Evolutionary conservation across 2,797 vertebrate genomes (phyloP).

Genomic region (Falco berigora): DNA sequence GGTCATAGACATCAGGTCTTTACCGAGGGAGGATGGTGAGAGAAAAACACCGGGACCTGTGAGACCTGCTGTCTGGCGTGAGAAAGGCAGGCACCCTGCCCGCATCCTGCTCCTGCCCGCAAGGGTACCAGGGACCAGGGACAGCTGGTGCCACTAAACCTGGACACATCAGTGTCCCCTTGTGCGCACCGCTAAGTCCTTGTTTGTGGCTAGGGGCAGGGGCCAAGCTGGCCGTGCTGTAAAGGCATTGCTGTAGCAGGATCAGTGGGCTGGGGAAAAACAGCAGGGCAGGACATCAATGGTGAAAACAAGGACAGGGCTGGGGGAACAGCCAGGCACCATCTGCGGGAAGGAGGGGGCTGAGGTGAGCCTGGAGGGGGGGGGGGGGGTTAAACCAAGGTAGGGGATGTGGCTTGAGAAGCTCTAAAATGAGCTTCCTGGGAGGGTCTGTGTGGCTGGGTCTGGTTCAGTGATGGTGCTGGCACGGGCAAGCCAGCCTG

Average conservation of each 20-base stretch:
- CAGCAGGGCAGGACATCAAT: neutral
- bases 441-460: neutral
- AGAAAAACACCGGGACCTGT: neutral
- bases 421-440: neutral
- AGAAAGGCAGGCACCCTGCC: neutral
- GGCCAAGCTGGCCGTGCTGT: neutral
- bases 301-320: neutral
- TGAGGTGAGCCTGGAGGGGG: neutral
- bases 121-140: neutral
- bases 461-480: neutral
- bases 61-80: neutral
- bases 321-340: neutral
- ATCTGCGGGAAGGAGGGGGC: neutral
- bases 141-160: neutral
- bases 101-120: neutral
- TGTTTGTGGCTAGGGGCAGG: neutral
- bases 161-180: neutral
- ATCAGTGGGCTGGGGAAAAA: neutral
- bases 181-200: neutral
- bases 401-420: neutral
- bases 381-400: neutral
- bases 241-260: neutral
- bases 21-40: neutral
- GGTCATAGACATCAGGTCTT: neutral
- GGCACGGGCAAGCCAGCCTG: fast-evolving